Conservation (phyloP, 2,113 vertebrate genomes). For the Cettia cetti region DNA sequence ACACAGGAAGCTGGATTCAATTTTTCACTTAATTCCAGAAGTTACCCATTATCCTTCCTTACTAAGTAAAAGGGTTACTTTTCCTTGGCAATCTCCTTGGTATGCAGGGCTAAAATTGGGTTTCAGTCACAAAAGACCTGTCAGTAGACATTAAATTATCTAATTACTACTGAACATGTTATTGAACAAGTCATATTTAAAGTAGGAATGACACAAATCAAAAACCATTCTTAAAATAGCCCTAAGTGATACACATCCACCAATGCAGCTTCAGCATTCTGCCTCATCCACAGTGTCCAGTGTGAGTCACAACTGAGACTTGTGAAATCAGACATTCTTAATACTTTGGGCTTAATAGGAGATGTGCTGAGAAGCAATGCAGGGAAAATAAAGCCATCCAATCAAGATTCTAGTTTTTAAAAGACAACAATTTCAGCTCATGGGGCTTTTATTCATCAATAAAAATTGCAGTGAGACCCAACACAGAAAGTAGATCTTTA, state of each 20-base stretch:
- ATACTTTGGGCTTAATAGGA: slow-evolving; percentile 66
- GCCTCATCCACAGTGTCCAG: slow-evolving; percentile 49
- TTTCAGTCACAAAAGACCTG: slow-evolving; percentile 64
- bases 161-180: slow-evolving; percentile 51
- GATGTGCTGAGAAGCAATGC: slow-evolving; percentile 50
- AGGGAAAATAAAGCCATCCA: slow-evolving; percentile 65
- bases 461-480: slow-evolving; percentile 60
- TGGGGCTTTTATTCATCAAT: slow-evolving; percentile 59
- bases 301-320: slow-evolving; percentile 51
- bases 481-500: slow-evolving; percentile 66
- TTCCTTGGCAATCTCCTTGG: slow-evolving; percentile 46
- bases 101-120: slow-evolving; percentile 60
- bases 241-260: background rate
- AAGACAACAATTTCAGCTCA: slow-evolving; percentile 39
- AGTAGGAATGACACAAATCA: slow-evolving; percentile 53
- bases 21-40: slow-evolving; percentile 68
- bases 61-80: slow-evolving; percentile 45
- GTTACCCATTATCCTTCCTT: slow-evolving; percentile 65
- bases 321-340: slow-evolving; percentile 46
- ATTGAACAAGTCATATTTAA: slow-evolving; percentile 66
- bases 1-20: slow-evolving; percentile 58
- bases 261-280: slow-evolving; percentile 37
- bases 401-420: slow-evolving; percentile 27
- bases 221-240: slow-evolving; percentile 57
- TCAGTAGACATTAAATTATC: slow-evolving; percentile 63